Base-by-base conservation (phyloP, 2,888 invertebrate species). In the Galeopsomyia nigrocyanea region DNA sequence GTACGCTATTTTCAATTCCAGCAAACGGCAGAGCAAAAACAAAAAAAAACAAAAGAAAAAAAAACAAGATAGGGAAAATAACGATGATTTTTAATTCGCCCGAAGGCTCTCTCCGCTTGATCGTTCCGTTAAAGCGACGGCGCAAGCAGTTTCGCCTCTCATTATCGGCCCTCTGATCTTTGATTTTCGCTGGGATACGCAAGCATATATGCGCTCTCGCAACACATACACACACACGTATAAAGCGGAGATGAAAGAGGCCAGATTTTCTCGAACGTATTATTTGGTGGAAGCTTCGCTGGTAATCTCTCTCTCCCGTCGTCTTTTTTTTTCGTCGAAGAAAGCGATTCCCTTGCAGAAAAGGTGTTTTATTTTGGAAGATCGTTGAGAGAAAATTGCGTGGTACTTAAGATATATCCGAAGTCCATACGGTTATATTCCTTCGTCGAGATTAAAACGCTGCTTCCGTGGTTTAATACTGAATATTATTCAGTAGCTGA, bases 151-250 rank as follows among this genome's bases (percentile, higher is more conserved):
- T 63, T 62, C 53, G 39, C 47, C 55, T 63, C 22, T 60, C 55
- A 58, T 60, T 71, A 74, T 71, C 74, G 67, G 21, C 31, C n/a
- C 16, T 46, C 63, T 55, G 70, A 74, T 68, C 73, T 69, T 31
- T 61, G 65, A 73, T 68, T 56, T 26, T 68, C 22, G 49, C 58
- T 58, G 51, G 26, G 62, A 66, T 68, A 69, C 22, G 56, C 22
- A 22, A 5, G 14, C 56, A n/a, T 2, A 21, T 14, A 22, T 7
- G 49, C 47, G 14, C 53, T 47, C 16, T 47, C 3, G 13, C 9
- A 26, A 47, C 46, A 6, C 22, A 49, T 14, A 5, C 26, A 26
- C n/a, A n/a, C n/a, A n/a, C n/a, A n/a, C n/a, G n/a, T n/a, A n/a
- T n/a, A n/a, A n/a, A n/a, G 26, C 16, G 14, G 26, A 51, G 68